Evolutionary conservation across 2,888 invertebrate genomes (phyloP), one percentile per base, ranked within the genome.

Genomic region (Ichneumoninae sp.): DNA sequence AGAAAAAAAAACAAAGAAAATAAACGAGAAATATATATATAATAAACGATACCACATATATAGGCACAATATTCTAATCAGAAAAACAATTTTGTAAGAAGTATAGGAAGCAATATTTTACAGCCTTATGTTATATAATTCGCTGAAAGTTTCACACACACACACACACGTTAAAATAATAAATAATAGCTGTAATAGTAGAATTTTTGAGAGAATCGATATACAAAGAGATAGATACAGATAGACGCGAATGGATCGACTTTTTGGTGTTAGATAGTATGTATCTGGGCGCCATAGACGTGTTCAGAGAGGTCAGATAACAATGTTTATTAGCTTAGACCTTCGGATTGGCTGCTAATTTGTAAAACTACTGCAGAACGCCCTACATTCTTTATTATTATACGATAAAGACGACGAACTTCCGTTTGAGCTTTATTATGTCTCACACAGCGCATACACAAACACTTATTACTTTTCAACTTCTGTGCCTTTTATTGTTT

Each of bases 271-370:
- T 94, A 94, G 95, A 93, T 95, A 95, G 94, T 93, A 95, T 95
- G 95, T 95, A 95, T 94, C 94, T 95, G 93, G 94, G 94, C 88
- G 94, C 94, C 88, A 94, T 95, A 91, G 95, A 95, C 92, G 94
- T 95, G 88, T 95, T 95, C 93, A 95, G 95, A 95, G 95, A 95
- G 92, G 86, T 88, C 88, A 74, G 22, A 85, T 87, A 83, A 19
- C 71, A 87, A 87, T 88, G 87, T 85, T 78, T 87, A 75, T 87
- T 88, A 86, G 85, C 87, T 87, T 92, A 92, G 92, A 90, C 88
- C 88, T 90, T 87, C 87, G 36, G 87, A 91, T 91, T 89, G 89
- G 90, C 89, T 90, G 90, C 86, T 87, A 85, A 86, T 88, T 90
- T 89, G 71, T 80, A 87, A 87, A 88, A 88, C 89, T 88, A 86